Evolutionary conservation across 2,888 invertebrate genomes (phyloP).

Genomic region (Ennomos erosarius): DNA sequence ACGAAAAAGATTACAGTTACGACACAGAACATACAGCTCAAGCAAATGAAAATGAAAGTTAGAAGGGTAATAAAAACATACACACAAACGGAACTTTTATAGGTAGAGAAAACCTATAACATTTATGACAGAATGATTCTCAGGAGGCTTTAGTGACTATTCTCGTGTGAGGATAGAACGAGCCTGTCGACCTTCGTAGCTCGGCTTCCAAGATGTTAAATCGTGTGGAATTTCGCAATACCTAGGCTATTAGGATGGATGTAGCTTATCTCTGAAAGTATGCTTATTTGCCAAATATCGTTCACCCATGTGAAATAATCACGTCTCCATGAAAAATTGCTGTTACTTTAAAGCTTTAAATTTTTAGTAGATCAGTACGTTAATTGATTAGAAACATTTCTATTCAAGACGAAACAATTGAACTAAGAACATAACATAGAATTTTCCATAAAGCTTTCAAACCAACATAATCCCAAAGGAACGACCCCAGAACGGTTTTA

Average conservation of each 20-base stretch:
- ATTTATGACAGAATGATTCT: constrained; percentile 1
- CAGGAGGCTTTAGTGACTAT: constrained; percentile 8
- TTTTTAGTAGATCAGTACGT: no score
- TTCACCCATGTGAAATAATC: no score
- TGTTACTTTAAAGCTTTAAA: no score
- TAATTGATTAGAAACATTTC: no score
- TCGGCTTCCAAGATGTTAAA: constrained; percentile 13
- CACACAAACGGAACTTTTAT: no score
- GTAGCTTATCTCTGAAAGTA: not conserved
- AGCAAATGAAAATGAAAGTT: no score
- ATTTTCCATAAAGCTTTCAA: constrained; percentile 1
- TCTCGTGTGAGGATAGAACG: constrained; percentile 16
- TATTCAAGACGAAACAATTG: no score
- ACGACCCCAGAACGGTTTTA: constrained; percentile 15
- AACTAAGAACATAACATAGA: not conserved
- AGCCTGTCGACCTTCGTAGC: constrained; percentile 17
- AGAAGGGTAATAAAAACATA: no score
- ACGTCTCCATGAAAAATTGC: no score
- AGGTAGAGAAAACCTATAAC: no score
- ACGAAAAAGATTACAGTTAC: no score
- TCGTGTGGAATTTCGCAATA: constrained; percentile 12
- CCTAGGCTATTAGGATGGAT: constrained; percentile 10
- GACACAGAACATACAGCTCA: no score
- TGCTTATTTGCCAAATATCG: not conserved
- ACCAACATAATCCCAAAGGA: constrained; percentile 9